phyloP scores from a whole-genome alignment of 2,888 invertebrate genomes.

The Marasmarcha lunaedactyla region DNA sequence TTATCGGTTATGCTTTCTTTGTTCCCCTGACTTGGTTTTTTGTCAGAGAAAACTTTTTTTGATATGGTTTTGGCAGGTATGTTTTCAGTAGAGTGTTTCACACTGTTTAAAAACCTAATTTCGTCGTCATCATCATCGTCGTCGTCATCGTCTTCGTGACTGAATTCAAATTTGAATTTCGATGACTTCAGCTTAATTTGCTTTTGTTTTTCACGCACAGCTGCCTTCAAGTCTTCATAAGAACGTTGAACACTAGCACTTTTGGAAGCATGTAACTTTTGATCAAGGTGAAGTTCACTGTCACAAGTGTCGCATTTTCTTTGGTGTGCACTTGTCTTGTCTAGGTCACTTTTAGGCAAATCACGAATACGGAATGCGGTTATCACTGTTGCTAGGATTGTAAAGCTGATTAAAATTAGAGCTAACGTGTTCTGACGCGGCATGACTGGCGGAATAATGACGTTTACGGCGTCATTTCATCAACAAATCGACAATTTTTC shows the following conservation, averaged over 20 bases:
- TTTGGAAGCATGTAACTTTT: conserved; percentile 43
- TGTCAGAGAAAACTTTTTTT: too few species aligned
- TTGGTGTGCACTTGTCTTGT: conserved; percentile 21
- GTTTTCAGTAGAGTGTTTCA: too few species aligned
- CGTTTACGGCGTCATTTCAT: conserved; percentile 55
- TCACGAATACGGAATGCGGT: conserved; percentile 66
- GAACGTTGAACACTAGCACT: conserved; percentile 42
- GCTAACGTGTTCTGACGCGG: conserved; percentile 56
- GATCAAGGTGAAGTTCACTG: conserved; percentile 33
- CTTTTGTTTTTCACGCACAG: conserved; percentile 35
- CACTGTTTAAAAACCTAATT: too few species aligned
- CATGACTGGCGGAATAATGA: conserved; percentile 47
- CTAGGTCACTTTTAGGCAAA: conserved; percentile 35
- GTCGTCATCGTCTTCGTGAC: conserved; percentile 14
- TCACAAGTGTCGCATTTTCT: not conserved
- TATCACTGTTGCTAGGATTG: conserved; percentile 62
- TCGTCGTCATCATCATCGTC: conserved; percentile 23
- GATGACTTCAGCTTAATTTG: conserved; percentile 26
- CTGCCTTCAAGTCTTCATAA: conserved; percentile 37
- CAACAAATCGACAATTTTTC: not conserved
- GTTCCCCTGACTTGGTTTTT: conserved; percentile 4
- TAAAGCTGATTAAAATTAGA: conserved; percentile 58
- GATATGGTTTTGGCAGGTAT: too few species aligned
- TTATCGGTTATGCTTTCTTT: conserved; percentile 27
- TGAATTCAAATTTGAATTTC: not conserved